Base-by-base conservation (phyloP, 2,797 vertebrate genomes). In the Gila robusta region DNA sequence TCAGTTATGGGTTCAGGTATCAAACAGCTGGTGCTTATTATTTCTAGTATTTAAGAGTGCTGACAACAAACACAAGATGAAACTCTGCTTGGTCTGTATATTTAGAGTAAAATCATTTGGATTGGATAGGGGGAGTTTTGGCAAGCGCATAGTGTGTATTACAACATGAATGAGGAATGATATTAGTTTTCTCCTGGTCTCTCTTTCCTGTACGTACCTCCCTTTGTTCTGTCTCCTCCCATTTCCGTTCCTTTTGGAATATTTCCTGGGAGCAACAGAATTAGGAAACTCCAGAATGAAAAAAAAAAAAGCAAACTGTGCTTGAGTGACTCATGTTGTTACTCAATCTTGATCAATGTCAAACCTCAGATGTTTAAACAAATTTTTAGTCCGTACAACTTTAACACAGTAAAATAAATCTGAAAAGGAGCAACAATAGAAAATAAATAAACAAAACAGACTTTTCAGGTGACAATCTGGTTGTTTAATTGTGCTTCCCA, bases 281-380 rank as follows among this genome's bases (percentile, higher is more conserved):
- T 94, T 93, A 94, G 94, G 95, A 96, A 96, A 95, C 94, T 96
- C 95, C 94, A 94, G 92, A 87, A 66, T 4, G 74, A 94, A 94
- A 87, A 16, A 44, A 39, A 39, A 11, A 86, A 67, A 85, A 89
- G 87, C 89, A 77, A 66, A 66, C 14, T 16, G 6, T 66, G 28
- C 64, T 66, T 32, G 14, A 72, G 44, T 64, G 47, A 79, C 62
- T 88, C 69, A 64, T 37, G 59, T 77, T 84, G 82, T 84, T 80
- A 89, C 74, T 88, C 88, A 88, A 52, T 37, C 6, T 16, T 66
- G 23, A 81, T 72, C 56, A 28, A 26, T 64, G 67, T 35, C 77
- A 73, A 52, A 52, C 21, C 9, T 37, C 64, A 79, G 78, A 54
- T 81, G 69, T 64, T 86, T 35, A 41, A 78, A 67, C 64, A 11